These are phyloP conservation scores for Paracanthobrama guichenoti DNA, from an alignment of 2,113 vertebrate genomes.

Conservation along the genomic window DNA sequence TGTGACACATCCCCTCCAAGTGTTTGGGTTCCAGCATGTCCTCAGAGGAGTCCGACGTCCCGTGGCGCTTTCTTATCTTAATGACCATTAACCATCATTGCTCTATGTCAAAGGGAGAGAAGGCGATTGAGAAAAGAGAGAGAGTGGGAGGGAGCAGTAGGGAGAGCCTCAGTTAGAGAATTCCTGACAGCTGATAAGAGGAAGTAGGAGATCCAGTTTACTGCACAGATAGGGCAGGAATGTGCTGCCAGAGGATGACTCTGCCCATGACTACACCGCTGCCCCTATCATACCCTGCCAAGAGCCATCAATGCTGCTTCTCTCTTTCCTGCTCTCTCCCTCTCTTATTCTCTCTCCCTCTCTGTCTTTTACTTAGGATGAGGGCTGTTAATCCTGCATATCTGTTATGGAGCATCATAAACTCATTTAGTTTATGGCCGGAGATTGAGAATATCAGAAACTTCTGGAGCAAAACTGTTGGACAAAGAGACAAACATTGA, in stretches of 20 bases:
- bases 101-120: conserved; percentile 68
- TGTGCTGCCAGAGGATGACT: conserved; percentile 76
- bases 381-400: conserved; percentile 13
- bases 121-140: conserved; percentile 27
- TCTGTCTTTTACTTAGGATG: neutral
- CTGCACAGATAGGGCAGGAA: conserved; percentile 81
- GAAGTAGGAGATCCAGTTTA: conserved; percentile 81
- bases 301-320: conserved; percentile 67
- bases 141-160: conserved; percentile 42
- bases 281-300: conserved; percentile 75
- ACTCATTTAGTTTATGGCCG: conserved; percentile 57
- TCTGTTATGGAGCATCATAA: conserved; percentile 54
- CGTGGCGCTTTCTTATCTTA: conserved; percentile 70
- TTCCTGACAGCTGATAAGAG: conserved; percentile 80
- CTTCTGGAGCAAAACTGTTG: neutral
- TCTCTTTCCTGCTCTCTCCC: conserved; percentile 50
- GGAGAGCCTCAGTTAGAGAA: conserved; percentile 72
- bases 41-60: conserved; percentile 66
- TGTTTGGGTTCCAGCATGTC: conserved; percentile 69
- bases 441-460: conserved; percentile 41
- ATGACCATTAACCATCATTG: conserved; percentile 75
- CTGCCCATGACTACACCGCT: conserved; percentile 67
- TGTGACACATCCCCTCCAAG: conserved; percentile 57
- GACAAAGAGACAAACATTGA: neutral
- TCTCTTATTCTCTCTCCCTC: neutral